A percentile compares a stretch with the other conserved stretches of the same genome.
phyloP scores from a whole-genome alignment of 2,113 vertebrate genomes.

The Jacana jacana region DNA sequence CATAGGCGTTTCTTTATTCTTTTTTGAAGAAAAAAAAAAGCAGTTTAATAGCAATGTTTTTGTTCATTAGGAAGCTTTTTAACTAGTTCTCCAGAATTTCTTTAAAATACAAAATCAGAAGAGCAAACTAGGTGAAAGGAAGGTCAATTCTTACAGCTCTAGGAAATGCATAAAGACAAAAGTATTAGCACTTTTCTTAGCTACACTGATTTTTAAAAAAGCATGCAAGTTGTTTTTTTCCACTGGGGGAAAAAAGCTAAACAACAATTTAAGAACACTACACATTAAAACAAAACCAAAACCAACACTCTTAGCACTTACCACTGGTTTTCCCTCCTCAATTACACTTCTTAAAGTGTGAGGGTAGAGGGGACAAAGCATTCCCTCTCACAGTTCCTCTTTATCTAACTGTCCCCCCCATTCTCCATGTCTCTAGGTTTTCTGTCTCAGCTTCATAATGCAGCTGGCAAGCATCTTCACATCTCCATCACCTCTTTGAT shows the following conservation, averaged over 20 bases:
- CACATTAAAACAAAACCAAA: conserved; percentile 17
- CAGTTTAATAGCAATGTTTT: not conserved
- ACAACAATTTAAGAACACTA: not conserved
- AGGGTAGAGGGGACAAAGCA: not conserved
- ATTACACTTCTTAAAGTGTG: not conserved
- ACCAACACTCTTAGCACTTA: not conserved
- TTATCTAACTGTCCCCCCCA: not conserved
- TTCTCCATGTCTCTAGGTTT: not conserved
- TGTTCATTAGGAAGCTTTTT: not conserved
- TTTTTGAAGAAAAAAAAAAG: conserved; percentile 6
- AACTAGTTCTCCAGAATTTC: conserved; percentile 20
- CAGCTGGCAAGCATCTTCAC: not conserved
- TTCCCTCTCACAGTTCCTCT: not conserved
- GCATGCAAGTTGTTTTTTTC: not conserved
- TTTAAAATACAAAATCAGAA: not conserved
- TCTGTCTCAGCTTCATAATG: not conserved
- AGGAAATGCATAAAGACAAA: not conserved
- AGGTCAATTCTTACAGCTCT: not conserved
- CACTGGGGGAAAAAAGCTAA: not conserved
- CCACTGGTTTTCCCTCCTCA: not conserved
- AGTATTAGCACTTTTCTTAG: not conserved
- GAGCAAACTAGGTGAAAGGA: conserved; percentile 3
- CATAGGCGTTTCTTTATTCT: not conserved
- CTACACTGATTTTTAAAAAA: not conserved
- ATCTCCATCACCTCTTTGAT: not conserved